Percentiles rank a stretch among this genome's conserved stretches.
Conservation (phyloP, 2,888 invertebrate genomes). For the Lymantria dispar region DNA sequence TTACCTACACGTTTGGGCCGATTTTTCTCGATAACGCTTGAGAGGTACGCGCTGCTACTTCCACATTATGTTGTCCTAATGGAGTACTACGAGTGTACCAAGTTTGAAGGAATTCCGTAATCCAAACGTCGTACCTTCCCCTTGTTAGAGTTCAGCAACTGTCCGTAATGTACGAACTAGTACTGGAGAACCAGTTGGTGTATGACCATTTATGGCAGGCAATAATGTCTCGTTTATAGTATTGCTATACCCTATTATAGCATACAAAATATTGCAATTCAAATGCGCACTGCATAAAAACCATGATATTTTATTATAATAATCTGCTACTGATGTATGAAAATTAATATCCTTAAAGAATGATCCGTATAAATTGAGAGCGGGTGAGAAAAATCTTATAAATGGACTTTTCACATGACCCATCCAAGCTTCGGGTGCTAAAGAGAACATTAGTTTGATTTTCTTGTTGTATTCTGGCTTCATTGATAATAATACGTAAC, state of each 20-base stretch:
- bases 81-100: too few relatives aligned
- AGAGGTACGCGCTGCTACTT: too few relatives aligned
- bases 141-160: conserved; percentile 54
- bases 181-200: conserved; percentile 82
- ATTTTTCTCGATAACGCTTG: too few relatives aligned
- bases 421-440: conserved; percentile 84
- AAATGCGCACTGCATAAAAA: conserved; percentile 42
- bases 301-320: conserved; percentile 43
- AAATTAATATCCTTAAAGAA: conserved; percentile 37
- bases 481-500: conserved; percentile 80
- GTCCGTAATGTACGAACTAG: conserved; percentile 68
- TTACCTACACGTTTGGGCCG: too few relatives aligned
- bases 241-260: conserved; percentile 45
- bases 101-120: too few relatives aligned
- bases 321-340: conserved; percentile 43
- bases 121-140: too few relatives aligned
- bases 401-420: conserved; percentile 62
- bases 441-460: conserved; percentile 76
- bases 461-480: conserved; percentile 81
- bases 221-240: conserved; percentile 70
- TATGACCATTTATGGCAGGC: conserved; percentile 82
- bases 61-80: too few relatives aligned
- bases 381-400: conserved; percentile 50
- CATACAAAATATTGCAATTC: conserved; percentile 47
- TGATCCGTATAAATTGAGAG: conserved; percentile 2